Evolutionary conservation across 2,113 vertebrate species (phyloP).

Genomic region (Blennius ocellaris): DNA sequence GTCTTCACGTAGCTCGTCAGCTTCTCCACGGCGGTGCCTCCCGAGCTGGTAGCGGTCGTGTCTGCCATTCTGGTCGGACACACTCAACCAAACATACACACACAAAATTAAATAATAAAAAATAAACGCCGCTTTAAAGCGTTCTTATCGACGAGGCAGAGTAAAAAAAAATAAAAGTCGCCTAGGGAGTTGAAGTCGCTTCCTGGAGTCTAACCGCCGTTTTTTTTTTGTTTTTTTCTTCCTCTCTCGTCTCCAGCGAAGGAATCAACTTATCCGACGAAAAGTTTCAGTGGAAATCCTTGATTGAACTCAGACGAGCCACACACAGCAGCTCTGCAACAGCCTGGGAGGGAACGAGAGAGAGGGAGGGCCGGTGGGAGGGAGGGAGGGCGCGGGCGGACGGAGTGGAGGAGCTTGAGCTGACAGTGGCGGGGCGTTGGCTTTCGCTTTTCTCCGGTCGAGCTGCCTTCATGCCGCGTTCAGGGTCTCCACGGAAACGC

Average conservation of each 20-base stretch:
- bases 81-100: not conserved
- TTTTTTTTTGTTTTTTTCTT: fast-evolving
- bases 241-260: not conserved
- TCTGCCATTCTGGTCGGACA: constrained; percentile 74
- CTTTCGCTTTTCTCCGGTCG: constrained; percentile 46
- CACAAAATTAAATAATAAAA: too few relatives aligned
- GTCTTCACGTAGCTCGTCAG: constrained; percentile 76
- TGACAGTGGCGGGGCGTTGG: constrained; percentile 59
- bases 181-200: too few relatives aligned
- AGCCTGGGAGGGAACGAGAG: fast-evolving
- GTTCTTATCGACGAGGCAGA: not conserved
- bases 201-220: fast-evolving
- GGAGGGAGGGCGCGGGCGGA: not conserved
- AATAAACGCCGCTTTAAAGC: too few relatives aligned
- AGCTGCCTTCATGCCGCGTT: constrained; percentile 16
- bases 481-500: constrained; percentile 12
- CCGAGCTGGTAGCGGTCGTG: constrained; percentile 8
- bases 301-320: not conserved
- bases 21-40: constrained; percentile 56
- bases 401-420: not conserved
- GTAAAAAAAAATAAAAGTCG: not conserved
- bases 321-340: not conserved
- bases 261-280: constrained; percentile 14
- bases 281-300: not conserved
- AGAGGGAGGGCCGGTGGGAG: not conserved